Base-by-base conservation (phyloP, 2,888 invertebrate genomes). In the Eupithecia subfuscata region DNA sequence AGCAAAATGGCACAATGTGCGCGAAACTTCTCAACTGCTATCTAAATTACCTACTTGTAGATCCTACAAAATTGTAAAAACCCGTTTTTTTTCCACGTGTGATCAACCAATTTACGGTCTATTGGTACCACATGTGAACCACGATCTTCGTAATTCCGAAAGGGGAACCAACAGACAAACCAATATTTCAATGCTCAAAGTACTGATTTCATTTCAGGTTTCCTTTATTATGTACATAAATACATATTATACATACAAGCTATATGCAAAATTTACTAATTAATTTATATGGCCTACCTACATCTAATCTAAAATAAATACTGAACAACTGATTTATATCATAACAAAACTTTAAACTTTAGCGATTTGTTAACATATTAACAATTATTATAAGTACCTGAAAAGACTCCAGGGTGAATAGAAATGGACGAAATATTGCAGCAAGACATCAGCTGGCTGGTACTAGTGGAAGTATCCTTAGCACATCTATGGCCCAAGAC, bases 271-370 rank as follows among this genome's bases (percentile, higher is more conserved):
- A 14, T 25, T 40, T 40, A 25, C 60, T 60, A 25, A 60, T 25
- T 60, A 5, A 60, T 60, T 60, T 60, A 60, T 14, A 14, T 60
- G 22, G 56, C 56, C 52, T 48, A 48, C 9, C 52, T 56, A 56
- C 52, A 22, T 56, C 11, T 67, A 43, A 67, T 37, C 30, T 64
- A 64, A 64, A 68, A 68, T 68, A 68, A 68, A 68, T 68, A 68
- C 68, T 68, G 68, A 43, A 45, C 43, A 43, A 18, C 25, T 60
- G 60, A 22, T 30, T 34, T 64, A 64, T 64, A 22, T 16, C 34
- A 18, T 64, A 18, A 30, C 63, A 22, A 56, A 56, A 14, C 60
- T 25, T 60, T 22, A 60, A 56, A 56, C n/a, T 56, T 56, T 56
- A n/a, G 22, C 52, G 22, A 60, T 25, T 25, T 25, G 25, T 60